Percentiles rank a stretch among this genome's conserved stretches.
Conservation (phyloP, 2,888 invertebrate genomes). For the Amaurobius ferox region DNA sequence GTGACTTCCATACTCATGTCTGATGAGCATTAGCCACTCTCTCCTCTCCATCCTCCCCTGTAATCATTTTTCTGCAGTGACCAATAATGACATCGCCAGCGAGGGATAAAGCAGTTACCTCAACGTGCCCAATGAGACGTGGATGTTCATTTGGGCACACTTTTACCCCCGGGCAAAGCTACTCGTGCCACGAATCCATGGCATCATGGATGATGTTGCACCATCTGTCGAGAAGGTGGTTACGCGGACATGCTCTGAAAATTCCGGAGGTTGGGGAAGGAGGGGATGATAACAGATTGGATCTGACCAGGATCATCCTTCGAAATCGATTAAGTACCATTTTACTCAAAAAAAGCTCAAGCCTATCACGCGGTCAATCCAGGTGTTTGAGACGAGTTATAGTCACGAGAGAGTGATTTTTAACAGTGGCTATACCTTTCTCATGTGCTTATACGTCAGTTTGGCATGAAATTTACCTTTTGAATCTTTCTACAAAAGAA, state of each 20-base stretch:
- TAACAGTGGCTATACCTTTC: no score
- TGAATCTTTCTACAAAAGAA: no score
- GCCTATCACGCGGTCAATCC: neutral
- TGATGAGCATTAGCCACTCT: neutral
- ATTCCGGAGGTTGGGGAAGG: constrained; percentile 22
- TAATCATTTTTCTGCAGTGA: constrained; percentile 60
- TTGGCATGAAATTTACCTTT: no score
- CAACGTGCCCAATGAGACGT: constrained; percentile 53
- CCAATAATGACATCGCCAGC: constrained; percentile 50
- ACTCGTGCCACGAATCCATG: neutral
- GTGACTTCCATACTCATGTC: neutral
- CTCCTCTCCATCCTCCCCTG: neutral
- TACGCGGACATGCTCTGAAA: constrained; percentile 15
- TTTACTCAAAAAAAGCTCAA: neutral
- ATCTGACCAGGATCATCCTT: neutral
- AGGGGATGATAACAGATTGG: neutral
- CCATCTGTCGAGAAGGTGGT: neutral
- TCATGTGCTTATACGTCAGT: no score
- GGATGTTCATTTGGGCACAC: constrained; percentile 59
- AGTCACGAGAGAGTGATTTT: neutral
- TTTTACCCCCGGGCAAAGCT: neutral
- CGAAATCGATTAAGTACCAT: neutral
- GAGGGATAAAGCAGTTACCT: constrained; percentile 24
- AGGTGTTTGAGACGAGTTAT: neutral
- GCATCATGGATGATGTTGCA: no score